Evolutionary conservation across 2,113 vertebrate genomes (phyloP), one percentile per base, ranked within the genome.

Genomic region (Grantiella picta): DNA sequence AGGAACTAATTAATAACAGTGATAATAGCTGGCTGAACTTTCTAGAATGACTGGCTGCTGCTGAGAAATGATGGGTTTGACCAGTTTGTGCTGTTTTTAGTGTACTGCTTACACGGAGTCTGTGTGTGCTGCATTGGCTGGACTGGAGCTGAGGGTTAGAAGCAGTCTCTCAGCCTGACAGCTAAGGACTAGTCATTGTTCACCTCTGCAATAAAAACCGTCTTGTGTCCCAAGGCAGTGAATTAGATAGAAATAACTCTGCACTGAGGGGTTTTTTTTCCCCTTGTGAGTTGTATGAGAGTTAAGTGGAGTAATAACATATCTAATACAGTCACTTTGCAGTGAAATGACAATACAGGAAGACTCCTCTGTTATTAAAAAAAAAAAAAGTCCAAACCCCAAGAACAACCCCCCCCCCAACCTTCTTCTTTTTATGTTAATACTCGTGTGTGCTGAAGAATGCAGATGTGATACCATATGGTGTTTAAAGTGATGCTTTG

Each of bases 1-100:
- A 90, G 53, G 77, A 87, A 49, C 45, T 35, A 18, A 86, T 90
- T 96, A 79, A 49, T 85, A 91, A 36, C 65, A 65, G 42, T 28
- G 9, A 45, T 49, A 83, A 61, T 53, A 72, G 77, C 81, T 92
- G 88, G 63, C 56, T 11, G 13, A 84, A 83, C 73, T 91, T 89
- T 69, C n/a, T 53, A 0, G 60, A 50, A 8, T 40, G 79, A n/a
- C 73, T 89, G 59, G 35, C 42, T 80, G 90, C 8, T 35, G 28
- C 86, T 89, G 73, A 89, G 68, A 89, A 86, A 89, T 61, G 2
- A 69, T 86, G 18, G 17, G 53, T 27, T 24, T 20, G 50, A 89
- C 69, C 21, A 24, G 78, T 80, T n/a, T 0, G 1, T 60, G 68
- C 56, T 81, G 49, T 20, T 53, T 61, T 80, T 10, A 23, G 29